Base-by-base conservation (phyloP, 2,797 vertebrate genomes). In the Manis crassicaudata region DNA sequence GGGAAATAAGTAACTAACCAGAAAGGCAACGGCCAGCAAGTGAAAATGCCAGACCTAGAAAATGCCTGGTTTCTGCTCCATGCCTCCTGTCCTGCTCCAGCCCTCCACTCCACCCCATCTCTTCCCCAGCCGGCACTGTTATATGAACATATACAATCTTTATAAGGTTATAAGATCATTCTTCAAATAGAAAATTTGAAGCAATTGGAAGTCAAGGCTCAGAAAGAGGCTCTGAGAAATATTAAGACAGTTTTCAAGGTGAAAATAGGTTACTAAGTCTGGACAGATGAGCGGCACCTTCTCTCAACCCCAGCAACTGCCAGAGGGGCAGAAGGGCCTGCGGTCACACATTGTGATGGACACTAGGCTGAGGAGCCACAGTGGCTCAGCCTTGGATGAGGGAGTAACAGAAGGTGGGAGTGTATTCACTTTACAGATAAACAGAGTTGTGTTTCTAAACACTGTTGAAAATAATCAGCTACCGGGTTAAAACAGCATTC, bases 11-110 rank as follows among this genome's bases (percentile, higher is more conserved):
- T 56, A 81, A 76, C 11, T 43, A 83, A 52, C 68, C 85, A 77
- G 32, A 76, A 95, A 85, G 77, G 56, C 95, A 92, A 52, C 62
- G 82, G 50, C 18, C 72, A 56, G 88, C 81, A 86, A 84, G 50
- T 21, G 17, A 35, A 93, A 96, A 95, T 18, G n/a, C n/a, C 67
- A 77, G 84, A 75, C 37, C 68, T 83, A 32, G 52, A 86, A 92
- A 77, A 81, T 12, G 17, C 37, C 37, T 40, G 37, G 37, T 88
- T 88, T 75, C 58, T 50, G 63, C 40, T 32, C 29, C n/a, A 11
- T 70, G 46, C 37, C n/a, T 75, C 20, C 37, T 50, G 46, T 62
- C 52, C 90, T 40, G 40, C 52, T 88, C 72, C 46, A 79, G 7
- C 3, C 6, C 63, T 95, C 65, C 62, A 20, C 7, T 8, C 25